These are phyloP conservation scores for Eristalinus aeneus DNA, from an alignment of 2,888 invertebrate species.

Conservation along the genomic window DNA sequence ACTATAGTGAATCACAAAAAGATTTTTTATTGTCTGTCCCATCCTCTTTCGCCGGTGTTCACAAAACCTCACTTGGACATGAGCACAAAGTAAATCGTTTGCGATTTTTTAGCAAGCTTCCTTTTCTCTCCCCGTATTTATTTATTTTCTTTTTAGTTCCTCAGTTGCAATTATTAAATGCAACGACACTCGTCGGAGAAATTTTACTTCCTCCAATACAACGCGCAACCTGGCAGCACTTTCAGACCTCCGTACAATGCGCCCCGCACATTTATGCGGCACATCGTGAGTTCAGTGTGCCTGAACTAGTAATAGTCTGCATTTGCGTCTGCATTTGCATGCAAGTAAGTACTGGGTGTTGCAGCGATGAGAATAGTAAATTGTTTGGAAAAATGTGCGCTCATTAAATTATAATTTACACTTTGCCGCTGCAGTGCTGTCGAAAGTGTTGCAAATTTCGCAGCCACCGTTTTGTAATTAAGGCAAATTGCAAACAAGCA, in stretches of 20 bases:
- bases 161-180: slow-evolving; percentile 29
- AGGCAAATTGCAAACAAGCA: slow-evolving; percentile 61
- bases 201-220: slow-evolving; percentile 26
- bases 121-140: background rate
- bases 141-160: background rate
- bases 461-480: slow-evolving; percentile 46
- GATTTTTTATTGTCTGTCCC: too few species aligned
- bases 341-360: slow-evolving; percentile 22
- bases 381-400: slow-evolving; percentile 65
- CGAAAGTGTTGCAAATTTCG: slow-evolving; percentile 38
- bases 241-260: background rate
- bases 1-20: too few species aligned
- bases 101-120: background rate
- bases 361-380: slow-evolving; percentile 47
- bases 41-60: too few species aligned
- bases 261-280: background rate
- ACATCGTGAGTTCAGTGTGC: slow-evolving; percentile 15
- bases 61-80: too few species aligned
- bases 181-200: slow-evolving; percentile 17
- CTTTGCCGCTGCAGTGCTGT: slow-evolving; percentile 14
- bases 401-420: slow-evolving; percentile 69
- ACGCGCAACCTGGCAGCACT: background rate
- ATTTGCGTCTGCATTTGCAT: slow-evolving; percentile 54
- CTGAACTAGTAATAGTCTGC: slow-evolving; percentile 27
- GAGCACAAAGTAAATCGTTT: too few species aligned